Percentiles rank a stretch among this genome's conserved stretches.
These are phyloP conservation scores for Drosophila paramelanica DNA, from an alignment of 2,888 invertebrate genomes.

Conservation along the genomic window DNA sequence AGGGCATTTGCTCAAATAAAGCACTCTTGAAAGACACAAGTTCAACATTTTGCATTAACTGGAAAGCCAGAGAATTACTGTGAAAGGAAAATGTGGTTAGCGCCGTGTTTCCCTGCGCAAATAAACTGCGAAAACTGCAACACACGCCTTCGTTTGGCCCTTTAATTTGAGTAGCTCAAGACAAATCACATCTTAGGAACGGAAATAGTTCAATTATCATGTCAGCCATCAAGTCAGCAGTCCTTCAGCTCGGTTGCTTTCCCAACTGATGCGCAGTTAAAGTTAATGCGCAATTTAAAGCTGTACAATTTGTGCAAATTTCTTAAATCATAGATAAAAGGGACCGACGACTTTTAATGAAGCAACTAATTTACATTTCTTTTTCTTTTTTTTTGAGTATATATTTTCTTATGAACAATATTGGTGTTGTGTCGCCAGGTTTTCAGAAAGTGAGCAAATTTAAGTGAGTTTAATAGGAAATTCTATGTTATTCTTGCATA, in stretches of 20 bases:
- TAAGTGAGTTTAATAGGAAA: not conserved
- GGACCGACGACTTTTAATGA: not conserved
- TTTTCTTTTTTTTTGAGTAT: not conserved
- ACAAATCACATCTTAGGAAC: not conserved
- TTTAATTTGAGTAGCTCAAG: not conserved
- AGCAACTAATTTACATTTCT: not conserved
- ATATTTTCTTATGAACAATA: no score
- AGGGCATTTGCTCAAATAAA: no score
- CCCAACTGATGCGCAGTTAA: not conserved
- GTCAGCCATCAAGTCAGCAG: not conserved
- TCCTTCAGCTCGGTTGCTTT: no score
- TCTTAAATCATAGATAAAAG: no score
- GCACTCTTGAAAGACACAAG: no score
- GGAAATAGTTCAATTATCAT: slow-evolving; percentile 6
- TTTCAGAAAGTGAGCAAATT: no score
- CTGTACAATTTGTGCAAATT: not conserved
- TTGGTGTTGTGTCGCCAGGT: no score
- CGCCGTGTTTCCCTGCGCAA: no score
- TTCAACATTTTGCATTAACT: no score
- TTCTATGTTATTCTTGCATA: no score
- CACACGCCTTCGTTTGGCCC: not conserved
- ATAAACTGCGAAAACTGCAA: not conserved
- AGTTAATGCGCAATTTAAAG: not conserved
- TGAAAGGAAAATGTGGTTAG: no score
- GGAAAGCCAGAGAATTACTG: no score